phyloP scores from a whole-genome alignment of 2,797 vertebrate genomes.

The Pseudochromis fuscus region DNA sequence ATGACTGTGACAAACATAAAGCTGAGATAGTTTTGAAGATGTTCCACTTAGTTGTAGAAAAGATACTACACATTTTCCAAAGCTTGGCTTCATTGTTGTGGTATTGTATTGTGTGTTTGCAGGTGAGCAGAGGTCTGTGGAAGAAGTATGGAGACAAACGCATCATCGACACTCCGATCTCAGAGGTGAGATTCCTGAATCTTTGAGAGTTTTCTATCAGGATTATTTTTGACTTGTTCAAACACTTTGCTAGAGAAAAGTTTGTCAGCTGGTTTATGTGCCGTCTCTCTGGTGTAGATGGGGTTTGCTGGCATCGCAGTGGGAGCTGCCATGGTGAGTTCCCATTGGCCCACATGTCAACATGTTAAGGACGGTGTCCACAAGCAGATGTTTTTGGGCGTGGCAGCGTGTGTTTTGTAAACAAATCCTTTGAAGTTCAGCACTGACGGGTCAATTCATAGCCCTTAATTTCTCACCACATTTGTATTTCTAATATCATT shows the following conservation, averaged over 20 bases:
- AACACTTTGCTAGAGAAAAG: not conserved
- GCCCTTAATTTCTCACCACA: too few species aligned
- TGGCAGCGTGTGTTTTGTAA: too few species aligned
- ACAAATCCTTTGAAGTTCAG: too few species aligned
- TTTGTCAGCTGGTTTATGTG: not conserved
- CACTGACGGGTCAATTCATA: too few species aligned
- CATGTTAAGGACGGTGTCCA: too few species aligned
- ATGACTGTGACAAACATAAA: too few species aligned
- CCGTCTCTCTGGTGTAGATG: constrained; percentile 87
- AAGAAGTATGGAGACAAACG: constrained; percentile 99
- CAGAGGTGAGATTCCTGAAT: constrained; percentile 87
- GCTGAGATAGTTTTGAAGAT: too few species aligned
- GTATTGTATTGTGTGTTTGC: constrained; percentile 14
- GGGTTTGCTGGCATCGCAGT: constrained; percentile 97
- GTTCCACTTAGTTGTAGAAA: too few species aligned
- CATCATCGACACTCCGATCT: constrained; percentile 98
- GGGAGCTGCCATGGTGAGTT: constrained; percentile 94
- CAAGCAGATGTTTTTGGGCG: too few species aligned
- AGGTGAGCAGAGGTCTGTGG: constrained; percentile 98
- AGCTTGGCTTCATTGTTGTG: not conserved
- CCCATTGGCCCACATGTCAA: not conserved
- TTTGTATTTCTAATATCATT: too few species aligned
- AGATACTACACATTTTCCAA: not conserved
- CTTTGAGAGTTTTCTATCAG: too few species aligned
- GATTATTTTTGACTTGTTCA: too few species aligned